Conservation (phyloP, 2,888 invertebrate genomes). For the Ochropleura leucogaster region DNA sequence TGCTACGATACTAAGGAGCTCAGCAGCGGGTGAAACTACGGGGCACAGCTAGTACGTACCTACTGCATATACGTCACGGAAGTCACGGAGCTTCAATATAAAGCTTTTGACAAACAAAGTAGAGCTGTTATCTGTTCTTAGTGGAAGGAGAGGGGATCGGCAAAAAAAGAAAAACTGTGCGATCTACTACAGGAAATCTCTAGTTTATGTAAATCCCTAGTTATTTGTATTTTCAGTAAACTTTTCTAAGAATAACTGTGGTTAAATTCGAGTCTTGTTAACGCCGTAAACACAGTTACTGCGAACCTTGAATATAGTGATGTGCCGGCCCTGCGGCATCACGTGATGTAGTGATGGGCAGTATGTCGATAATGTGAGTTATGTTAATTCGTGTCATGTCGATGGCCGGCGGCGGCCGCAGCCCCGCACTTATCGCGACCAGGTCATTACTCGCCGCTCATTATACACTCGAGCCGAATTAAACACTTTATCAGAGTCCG, state of each 20-base stretch:
- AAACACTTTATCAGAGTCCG: conserved; percentile 43
- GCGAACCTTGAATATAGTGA: background rate
- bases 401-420: conserved; percentile 16
- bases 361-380: conserved; percentile 47
- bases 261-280: background rate
- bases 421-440: conserved; percentile 38
- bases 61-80: too few relatives aligned
- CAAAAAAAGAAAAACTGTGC: background rate
- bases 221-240: background rate
- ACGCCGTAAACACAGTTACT: conserved; percentile 7
- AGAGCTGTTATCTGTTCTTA: background rate
- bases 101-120: background rate
- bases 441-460: conserved; percentile 55
- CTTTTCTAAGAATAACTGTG: conserved; percentile 1
- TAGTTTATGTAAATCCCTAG: background rate
- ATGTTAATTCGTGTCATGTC: conserved; percentile 48
- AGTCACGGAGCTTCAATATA: background rate
- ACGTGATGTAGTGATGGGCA: conserved; percentile 31
- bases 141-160: too few relatives aligned
- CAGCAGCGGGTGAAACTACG: too few relatives aligned
- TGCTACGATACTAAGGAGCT: too few relatives aligned
- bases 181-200: background rate
- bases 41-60: too few relatives aligned
- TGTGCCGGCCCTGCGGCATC: conserved; percentile 26
- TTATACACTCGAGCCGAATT: conserved; percentile 60